Percentiles rank a stretch among this genome's conserved stretches.
Evolutionary conservation across 2,888 invertebrate species (phyloP).

Genomic region (Machimus rusticus): DNA sequence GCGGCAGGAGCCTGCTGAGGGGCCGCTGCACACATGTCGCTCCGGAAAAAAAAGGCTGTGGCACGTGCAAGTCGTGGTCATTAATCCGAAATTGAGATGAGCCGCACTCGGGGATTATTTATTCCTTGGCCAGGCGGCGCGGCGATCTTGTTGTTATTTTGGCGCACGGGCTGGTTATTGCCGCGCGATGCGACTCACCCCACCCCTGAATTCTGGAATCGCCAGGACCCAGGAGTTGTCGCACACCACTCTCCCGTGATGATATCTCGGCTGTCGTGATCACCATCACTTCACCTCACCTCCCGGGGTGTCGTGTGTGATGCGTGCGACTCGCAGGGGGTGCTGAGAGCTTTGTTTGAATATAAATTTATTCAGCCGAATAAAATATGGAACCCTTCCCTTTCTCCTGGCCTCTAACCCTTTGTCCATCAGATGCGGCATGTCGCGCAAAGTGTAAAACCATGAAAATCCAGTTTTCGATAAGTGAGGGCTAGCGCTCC

Average conservation of each 20-base stretch:
- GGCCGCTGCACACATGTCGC: constrained; percentile 11
- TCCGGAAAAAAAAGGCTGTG: not conserved
- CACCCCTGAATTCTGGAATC: not conserved
- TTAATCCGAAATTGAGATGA: constrained; percentile 46
- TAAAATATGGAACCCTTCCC: not conserved
- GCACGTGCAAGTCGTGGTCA: constrained; percentile 46
- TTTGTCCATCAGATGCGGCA: not conserved
- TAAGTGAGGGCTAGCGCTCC: constrained; percentile 12
- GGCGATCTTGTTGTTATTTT: constrained; percentile 18
- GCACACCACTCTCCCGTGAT: not conserved
- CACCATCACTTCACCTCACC: not conserved
- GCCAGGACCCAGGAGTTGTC: not conserved
- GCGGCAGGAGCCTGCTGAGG: not conserved
- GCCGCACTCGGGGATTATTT: constrained; percentile 19
- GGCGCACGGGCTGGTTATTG: constrained; percentile 17
- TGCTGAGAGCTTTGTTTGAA: constrained; percentile 29
- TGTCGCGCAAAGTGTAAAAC: not conserved
- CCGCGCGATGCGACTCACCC: not conserved
- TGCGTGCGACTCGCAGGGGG: not conserved
- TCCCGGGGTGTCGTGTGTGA: not conserved
- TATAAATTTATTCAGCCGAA: constrained; percentile 24
- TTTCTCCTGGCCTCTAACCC: not conserved
- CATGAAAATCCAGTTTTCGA: constrained; percentile 36
- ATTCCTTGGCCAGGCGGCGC: not conserved
- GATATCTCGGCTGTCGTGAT: not conserved